Base-by-base conservation (phyloP, 2,113 vertebrate species). In the Hiodon tergisus region DNA sequence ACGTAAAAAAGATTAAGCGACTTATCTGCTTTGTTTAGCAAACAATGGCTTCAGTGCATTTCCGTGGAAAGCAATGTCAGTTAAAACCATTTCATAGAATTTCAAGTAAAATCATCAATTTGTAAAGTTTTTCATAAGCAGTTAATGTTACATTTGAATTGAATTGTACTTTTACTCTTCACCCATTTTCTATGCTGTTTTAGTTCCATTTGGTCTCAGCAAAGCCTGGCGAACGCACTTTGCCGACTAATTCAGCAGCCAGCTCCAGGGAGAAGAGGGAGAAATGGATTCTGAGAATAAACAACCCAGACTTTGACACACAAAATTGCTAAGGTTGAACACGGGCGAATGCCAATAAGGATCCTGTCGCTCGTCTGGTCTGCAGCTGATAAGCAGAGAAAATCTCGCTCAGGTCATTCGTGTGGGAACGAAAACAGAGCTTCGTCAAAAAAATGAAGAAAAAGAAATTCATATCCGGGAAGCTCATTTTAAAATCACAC, bases 241-340 rank as follows among this genome's bases (percentile, higher is more conserved):
- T 48, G 67, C 66, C 60, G 78, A 57, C 71, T 68, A 46, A 79
- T 81, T 81, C 81, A 82, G 74, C 17, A 16, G 17, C 71, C 76
- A 77, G 78, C 79, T 77, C 74, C 13, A 68, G 31, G 67, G 74
- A 66, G 67, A 58, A 51, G 55, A 68, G 31, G 67, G 74, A 66
- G 67, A 58, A 51, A 50, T 6, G n/a, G 50, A 73, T 71, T 69
- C 69, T 78, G 59, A 71, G 55, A 67, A 31, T 68, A 72, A 62
- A 67, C 31, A 47, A 78, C 54, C 76, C 66, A 68, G 76, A 72
- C 61, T 55, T 16, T 73, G 71, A 76, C 71, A 75, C 78, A 78
- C 70, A 72, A 71, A 71, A 69, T 62, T 10, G 67, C 73, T 61
- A 70, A 59, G 69, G 52, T 69, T 65, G 62, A 65, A n/a, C 51